Evolutionary conservation across 1,140 invertebrate genomes (phyloP), one percentile per base, ranked within the genome.

Genomic region (Drosophila insularis): DNA sequence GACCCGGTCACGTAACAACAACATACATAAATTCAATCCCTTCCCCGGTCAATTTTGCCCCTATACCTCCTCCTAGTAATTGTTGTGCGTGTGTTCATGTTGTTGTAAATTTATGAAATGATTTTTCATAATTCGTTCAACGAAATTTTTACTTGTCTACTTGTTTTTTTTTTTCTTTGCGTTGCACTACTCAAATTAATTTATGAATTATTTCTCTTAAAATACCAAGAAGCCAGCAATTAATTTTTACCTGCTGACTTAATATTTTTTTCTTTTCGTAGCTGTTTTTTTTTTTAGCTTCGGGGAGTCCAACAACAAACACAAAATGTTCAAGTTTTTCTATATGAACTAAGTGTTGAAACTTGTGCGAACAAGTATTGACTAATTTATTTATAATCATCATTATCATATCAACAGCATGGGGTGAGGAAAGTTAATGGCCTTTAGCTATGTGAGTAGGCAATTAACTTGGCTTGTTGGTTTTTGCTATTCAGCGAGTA

Each of bases 121-220:
- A 87, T 87, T 87, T 87, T 80, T 87, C 85, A 87, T 84, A 84
- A 82, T 67, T 67, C 50, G 55, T 56, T 75, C 78, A 27, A 54
- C 75, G 73, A 71, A 86, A 72, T 75, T 71, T 31, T 59, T 54
- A 19, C 32, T 35, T 68, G 31, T 55, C 39, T 43, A 46, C 7
- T 59, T 37, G 6, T 23, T 35, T 54, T 59, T 37, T 59, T 56
- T 35, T 35, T 21, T 14, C 32, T 67, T 43, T 23, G 60, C 60
- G 59, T 72, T 65, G 70, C 68, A 68, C 81, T 86, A 73, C 59
- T 77, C 54, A 78, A 87, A 86, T 86, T 86, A 86, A 86, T 86
- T 86, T 87, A 86, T 87, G 81, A 86, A 86, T 86, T 86, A 86
- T 86, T 86, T 86, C 87, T 75, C 82, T 86, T 87, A 86, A 87